These are phyloP conservation scores for Cyrtorhinus lividipennis DNA, from an alignment of 1,140 invertebrate species.

Conservation along the genomic window DNA sequence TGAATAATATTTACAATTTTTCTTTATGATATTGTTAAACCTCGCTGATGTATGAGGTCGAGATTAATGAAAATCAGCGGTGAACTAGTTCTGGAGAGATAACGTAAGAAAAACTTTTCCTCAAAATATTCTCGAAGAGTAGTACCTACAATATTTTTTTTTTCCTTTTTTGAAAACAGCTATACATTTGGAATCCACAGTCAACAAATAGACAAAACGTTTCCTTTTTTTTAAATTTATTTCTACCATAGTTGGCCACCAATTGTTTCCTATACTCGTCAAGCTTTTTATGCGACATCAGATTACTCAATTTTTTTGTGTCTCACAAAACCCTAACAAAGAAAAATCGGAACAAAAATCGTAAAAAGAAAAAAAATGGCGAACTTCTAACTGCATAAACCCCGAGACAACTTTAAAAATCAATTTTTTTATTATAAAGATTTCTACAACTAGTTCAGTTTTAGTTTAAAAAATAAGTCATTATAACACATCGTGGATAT, in stretches of 20 bases:
- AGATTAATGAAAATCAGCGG: conserved; percentile 10
- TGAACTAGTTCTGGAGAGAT: conserved; percentile 9
- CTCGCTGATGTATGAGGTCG: not conserved
- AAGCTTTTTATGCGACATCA: conserved; percentile 17
- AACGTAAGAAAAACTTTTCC: conserved; percentile 6
- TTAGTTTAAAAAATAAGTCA: conserved; percentile 23
- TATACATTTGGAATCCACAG: conserved; percentile 19
- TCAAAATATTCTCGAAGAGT: conserved; percentile 13
- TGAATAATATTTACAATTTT: conserved; percentile 18
- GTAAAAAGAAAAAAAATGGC: not conserved
- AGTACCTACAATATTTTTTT: conserved; percentile 13
- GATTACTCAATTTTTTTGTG: not conserved
- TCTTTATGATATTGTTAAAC: conserved; percentile 6
- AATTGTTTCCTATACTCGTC: conserved; percentile 17
- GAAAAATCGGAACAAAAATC: not conserved
- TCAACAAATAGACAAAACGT: conserved; percentile 18
- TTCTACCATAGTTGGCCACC: conserved; percentile 18
- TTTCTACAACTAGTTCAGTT: conserved; percentile 23
- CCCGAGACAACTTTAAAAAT: conserved; percentile 22
- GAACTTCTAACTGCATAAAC: conserved; percentile 21
- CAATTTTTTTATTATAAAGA: conserved; percentile 22
- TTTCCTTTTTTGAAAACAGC: conserved; percentile 13
- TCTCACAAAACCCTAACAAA: not conserved
- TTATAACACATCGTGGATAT: conserved; percentile 22
- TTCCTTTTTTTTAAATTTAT: conserved; percentile 9